Percentiles rank a stretch among this genome's conserved stretches.
Conservation (phyloP, 2,797 vertebrate genomes). For the Tamandua tetradactyla region DNA sequence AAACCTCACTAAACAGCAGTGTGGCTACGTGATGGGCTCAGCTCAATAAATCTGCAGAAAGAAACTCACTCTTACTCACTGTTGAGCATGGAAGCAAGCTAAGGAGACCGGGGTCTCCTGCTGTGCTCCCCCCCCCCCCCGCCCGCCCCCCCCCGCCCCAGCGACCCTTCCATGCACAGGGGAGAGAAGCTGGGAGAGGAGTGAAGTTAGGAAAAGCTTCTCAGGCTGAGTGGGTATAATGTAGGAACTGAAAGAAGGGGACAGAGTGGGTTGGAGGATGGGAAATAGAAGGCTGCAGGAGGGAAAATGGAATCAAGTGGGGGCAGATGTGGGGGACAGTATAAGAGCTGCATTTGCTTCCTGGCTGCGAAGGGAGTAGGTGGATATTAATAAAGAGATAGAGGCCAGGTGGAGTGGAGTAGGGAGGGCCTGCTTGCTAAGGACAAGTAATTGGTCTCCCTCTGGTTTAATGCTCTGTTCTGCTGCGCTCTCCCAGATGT, state of each 20-base stretch:
- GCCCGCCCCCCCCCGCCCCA: accelerated
- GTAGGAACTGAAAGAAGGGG: not conserved
- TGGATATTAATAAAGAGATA: conserved; percentile 13
- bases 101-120: not conserved
- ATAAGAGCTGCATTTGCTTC: not conserved
- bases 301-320: not conserved
- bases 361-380: not conserved
- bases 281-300: not conserved
- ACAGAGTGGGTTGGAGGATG: not conserved
- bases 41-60: not conserved
- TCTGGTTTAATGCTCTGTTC: conserved; percentile 18
- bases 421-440: not conserved
- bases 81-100: not conserved
- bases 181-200: not conserved
- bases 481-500: conserved; percentile 36
- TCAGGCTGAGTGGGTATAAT: not conserved
- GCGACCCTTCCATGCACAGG: not conserved
- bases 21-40: not conserved
- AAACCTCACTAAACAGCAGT: not conserved
- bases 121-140: not conserved
- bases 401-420: conserved; percentile 40
- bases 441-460: conserved; percentile 58
- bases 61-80: not conserved
- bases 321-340: too few relatives aligned
- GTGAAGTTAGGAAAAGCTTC: not conserved